Conservation (phyloP, 2,888 invertebrate genomes). For the Lasioglossum morio region DNA sequence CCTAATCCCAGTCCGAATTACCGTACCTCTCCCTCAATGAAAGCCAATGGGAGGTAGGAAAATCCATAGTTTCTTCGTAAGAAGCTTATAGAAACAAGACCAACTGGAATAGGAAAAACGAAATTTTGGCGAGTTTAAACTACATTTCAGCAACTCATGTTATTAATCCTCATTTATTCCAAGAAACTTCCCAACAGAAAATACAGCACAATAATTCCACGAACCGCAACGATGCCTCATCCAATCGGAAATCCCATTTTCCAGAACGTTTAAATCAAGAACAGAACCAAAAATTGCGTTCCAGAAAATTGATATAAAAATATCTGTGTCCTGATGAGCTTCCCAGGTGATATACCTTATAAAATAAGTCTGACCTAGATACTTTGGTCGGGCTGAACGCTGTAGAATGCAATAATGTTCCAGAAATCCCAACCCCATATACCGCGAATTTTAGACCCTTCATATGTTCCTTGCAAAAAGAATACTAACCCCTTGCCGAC, state of each 20-base stretch:
- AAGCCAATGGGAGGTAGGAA: too few relatives aligned
- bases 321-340: not conserved
- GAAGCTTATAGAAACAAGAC: not conserved
- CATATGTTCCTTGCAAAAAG: constrained; percentile 4
- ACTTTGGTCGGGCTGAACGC: not conserved
- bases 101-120: not conserved
- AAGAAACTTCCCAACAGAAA: not conserved
- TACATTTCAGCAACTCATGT: not conserved
- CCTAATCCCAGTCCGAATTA: not conserved
- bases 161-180: not conserved
- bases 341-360: not conserved
- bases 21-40: not conserved
- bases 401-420: not conserved
- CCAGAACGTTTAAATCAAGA: not conserved
- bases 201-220: not conserved
- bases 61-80: not conserved
- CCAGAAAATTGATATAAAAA: not conserved
- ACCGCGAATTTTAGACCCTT: not conserved
- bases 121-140: not conserved
- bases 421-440: not conserved
- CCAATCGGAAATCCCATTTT: not conserved
- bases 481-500: not conserved
- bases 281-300: not conserved
- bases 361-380: not conserved
- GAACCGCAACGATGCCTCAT: not conserved